Percentiles rank a stretch among this genome's conserved stretches.
phyloP scores from a whole-genome alignment of 2,888 invertebrate species.

The Uropetala carovei region DNA sequence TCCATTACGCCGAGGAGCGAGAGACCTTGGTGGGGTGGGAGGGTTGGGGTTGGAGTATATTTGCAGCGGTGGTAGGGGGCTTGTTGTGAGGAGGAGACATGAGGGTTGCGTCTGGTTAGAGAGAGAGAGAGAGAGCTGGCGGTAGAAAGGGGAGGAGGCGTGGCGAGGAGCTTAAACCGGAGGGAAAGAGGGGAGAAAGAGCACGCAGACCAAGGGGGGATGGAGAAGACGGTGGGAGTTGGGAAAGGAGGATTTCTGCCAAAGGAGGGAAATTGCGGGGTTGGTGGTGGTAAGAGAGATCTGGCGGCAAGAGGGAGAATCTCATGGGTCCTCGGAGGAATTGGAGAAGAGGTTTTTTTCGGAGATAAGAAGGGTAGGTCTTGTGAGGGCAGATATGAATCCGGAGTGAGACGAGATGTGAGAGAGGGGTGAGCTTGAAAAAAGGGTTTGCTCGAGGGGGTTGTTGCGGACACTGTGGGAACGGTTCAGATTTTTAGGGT shows the following conservation, averaged over 20 bases:
- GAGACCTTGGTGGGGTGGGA: neutral
- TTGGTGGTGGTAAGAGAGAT: no score
- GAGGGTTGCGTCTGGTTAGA: neutral
- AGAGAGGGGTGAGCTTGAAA: neutral
- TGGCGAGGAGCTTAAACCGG: neutral
- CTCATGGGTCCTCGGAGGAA: no score
- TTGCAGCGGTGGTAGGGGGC: neutral
- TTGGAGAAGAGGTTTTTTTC: neutral
- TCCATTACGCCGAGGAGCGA: conserved; percentile 21
- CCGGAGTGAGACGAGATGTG: neutral
- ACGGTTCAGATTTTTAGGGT: neutral
- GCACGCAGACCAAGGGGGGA: neutral
- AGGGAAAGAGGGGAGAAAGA: neutral
- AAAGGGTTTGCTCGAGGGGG: neutral
- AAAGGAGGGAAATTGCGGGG: neutral
- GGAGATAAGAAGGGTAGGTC: neutral
- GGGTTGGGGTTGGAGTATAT: neutral
- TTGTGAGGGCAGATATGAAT: conserved; percentile 33
- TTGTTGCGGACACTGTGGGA: conserved; percentile 52
- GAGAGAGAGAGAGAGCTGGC: no score
- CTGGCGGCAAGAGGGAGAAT: no score
- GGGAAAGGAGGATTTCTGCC: neutral
- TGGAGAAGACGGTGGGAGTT: neutral
- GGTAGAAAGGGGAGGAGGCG: neutral
- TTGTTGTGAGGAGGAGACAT: neutral